Evolutionary conservation across 2,797 vertebrate species (phyloP), one percentile per base, ranked within the genome.

Genomic region (Rhynchonycteris naso): DNA sequence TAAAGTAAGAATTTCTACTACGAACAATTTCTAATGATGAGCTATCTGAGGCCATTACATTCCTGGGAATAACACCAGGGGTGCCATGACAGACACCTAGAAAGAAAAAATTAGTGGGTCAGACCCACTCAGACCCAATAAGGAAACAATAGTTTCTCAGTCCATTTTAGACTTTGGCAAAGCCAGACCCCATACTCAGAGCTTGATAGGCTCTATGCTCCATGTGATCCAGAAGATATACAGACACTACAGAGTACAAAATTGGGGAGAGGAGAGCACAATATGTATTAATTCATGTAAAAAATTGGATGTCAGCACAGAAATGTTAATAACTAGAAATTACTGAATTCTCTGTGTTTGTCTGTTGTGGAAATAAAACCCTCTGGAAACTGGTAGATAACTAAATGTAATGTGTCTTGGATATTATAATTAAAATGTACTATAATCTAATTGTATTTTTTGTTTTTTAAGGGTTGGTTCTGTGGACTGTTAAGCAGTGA

Each of bases 291-390:
- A 91, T 92, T 65, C 59, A 71, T 4, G 26, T 15, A 19, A 63
- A 74, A 86, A 79, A 33, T 16, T 74, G 66, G 63, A 24, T 65
- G 24, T 90, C 75, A 87, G 63, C 84, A 69, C 33, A 47, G 69
- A 91, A 92, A 91, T 75, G 89, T 94, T 83, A 85, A 78, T 97
- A 78, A 97, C 63, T 85, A 94, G 87, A 92, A 88, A 90, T 74
- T 65, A 66, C 76, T 91, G 54, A 75, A 47, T 72, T 88, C 26
- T 91, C 81, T 90, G 2, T 84, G 61, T 82, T 63, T 89, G 82
- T 59, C 28, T 89, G 52, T 87, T 86, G 66, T 97, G 92, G 87
- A 95, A 96, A 96, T 93, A 95, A 97, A 97, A 87, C 66, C 76
- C 26, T 79, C 38, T 91, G 90, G 84, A 96, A 89, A 78, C 61